Conservation (phyloP, 2,888 invertebrate species). For the Pristionchus fissidentatus region DNA sequence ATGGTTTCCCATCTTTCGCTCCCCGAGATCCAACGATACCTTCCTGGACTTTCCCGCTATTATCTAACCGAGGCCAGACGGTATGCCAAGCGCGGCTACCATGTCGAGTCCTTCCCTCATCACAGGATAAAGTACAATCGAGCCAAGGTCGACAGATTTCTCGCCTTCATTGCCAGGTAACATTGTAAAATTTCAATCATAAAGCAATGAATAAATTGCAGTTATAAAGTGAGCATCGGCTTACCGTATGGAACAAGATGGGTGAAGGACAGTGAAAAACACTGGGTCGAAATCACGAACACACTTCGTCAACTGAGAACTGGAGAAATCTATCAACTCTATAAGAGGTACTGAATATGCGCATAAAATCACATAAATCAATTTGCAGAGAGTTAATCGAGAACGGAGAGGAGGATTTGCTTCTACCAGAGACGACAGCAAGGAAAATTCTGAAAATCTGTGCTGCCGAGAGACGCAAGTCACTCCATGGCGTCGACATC, state of each 20-base stretch:
- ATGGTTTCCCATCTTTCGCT: neutral
- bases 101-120: neutral
- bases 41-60: neutral
- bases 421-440: neutral
- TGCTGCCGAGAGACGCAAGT: neutral
- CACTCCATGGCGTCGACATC: neutral
- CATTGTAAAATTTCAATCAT: neutral
- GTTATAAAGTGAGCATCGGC: neutral
- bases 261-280: neutral
- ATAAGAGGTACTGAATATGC: neutral
- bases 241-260: neutral
- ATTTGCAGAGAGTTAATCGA: neutral
- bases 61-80: neutral
- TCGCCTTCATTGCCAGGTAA: neutral
- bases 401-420: neutral
- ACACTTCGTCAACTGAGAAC: neutral
- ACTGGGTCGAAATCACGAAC: neutral
- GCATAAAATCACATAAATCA: neutral
- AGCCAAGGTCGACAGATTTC: neutral
- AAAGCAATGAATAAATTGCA: neutral
- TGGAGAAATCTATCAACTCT: neutral
- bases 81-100: neutral
- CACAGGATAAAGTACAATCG: neutral
- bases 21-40: neutral
- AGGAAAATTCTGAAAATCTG: neutral